Evolutionary conservation across 2,797 vertebrate species (phyloP).

Genomic region (Sebastes kiyomatsui): DNA sequence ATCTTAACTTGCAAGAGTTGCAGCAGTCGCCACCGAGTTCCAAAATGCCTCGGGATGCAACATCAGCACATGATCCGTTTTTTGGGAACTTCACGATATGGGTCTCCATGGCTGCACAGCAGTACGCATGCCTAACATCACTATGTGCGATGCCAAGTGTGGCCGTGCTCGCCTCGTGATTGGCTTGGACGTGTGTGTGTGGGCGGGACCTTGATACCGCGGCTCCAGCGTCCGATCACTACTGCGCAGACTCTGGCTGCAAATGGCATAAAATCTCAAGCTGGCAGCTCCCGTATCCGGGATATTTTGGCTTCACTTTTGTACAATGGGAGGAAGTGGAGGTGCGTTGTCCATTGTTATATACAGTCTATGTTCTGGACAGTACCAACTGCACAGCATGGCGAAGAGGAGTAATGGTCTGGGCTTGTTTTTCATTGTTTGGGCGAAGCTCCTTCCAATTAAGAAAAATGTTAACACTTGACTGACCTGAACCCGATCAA

Average conservation of each 20-base stretch:
- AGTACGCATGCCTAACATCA: not conserved
- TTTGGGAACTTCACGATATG: not conserved
- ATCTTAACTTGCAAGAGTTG: not conserved
- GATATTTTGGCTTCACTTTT: no score
- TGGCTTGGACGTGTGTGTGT: no score
- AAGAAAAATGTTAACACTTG: not conserved
- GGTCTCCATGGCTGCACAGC: not conserved
- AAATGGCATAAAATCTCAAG: no score
- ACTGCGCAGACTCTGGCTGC: no score
- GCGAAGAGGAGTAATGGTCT: not conserved
- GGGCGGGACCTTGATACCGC: no score
- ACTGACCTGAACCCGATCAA: not conserved
- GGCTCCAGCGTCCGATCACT: no score
- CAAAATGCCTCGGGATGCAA: not conserved
- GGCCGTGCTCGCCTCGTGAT: accelerated
- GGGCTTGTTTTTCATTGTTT: not conserved
- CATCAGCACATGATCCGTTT: not conserved
- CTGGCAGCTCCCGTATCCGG: no score
- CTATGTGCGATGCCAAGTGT: not conserved
- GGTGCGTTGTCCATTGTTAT: no score
- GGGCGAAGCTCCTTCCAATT: not conserved
- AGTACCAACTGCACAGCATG: not conserved
- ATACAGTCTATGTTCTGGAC: not conserved
- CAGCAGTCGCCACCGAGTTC: not conserved
- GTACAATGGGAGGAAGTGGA: no score